Percentiles rank a stretch among this genome's conserved stretches.
These are phyloP conservation scores for Venustoraphidia nigricollis DNA, from an alignment of 2,888 invertebrate species.

Conservation along the genomic window DNA sequence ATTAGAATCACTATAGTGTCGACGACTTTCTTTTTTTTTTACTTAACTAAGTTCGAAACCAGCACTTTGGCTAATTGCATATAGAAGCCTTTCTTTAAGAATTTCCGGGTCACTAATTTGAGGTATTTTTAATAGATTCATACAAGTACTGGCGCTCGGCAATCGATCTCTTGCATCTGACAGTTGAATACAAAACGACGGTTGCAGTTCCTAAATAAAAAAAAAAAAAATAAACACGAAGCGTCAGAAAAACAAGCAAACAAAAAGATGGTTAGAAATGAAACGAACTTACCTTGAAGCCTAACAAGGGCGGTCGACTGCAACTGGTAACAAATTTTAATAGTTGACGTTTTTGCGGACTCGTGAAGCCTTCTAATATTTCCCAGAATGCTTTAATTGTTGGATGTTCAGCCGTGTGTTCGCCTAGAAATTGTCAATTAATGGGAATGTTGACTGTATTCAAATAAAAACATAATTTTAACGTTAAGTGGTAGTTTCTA, in stretches of 20 bases:
- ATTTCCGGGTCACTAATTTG: conserved; percentile 66
- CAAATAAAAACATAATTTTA: no score
- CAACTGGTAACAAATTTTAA: conserved; percentile 98
- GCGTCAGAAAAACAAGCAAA: background rate
- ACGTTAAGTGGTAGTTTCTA: no score
- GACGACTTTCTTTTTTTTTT: background rate
- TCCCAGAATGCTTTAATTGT: conserved; percentile 84
- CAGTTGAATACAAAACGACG: conserved; percentile 91
- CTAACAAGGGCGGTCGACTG: conserved; percentile 88
- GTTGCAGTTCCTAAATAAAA: conserved; percentile 67
- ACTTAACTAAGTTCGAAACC: conserved; percentile 87
- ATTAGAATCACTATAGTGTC: background rate
- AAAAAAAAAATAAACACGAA: conserved; percentile 9
- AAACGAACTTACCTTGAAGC: conserved; percentile 64
- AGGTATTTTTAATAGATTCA: conserved; percentile 93
- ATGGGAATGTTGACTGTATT: no score
- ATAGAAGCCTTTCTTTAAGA: conserved; percentile 69
- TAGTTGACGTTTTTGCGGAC: conserved; percentile 69
- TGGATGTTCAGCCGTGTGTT: conserved; percentile 67
- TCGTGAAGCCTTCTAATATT: conserved; percentile 67
- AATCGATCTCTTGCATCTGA: conserved; percentile 80
- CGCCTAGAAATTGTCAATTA: conserved; percentile 38
- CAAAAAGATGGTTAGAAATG: background rate
- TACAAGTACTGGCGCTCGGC: conserved; percentile 95
- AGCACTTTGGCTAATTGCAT: conserved; percentile 88